These are phyloP conservation scores for Eulithis testata DNA, from an alignment of 2,888 invertebrate species.

Conservation along the genomic window DNA sequence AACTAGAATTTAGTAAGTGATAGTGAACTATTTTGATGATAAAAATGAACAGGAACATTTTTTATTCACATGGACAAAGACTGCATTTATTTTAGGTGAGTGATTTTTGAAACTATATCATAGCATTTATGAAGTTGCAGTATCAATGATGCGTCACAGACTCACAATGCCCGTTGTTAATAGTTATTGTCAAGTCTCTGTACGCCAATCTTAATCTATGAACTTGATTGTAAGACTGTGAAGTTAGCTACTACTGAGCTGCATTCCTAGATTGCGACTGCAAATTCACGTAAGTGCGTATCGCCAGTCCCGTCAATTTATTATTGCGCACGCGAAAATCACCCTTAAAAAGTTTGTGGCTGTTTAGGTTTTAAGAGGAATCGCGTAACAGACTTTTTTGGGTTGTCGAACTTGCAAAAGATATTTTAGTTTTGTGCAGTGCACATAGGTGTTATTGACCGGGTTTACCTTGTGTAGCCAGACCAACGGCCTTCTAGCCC, in stretches of 20 bases:
- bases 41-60: conserved; percentile 49
- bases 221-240: conserved; percentile 76
- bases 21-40: conserved; percentile 61
- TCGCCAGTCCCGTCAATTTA: conserved; percentile 51
- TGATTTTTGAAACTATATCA: conserved; percentile 33
- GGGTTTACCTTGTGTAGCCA: conserved; percentile 48
- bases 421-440: conserved; percentile 60
- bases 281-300: conserved; percentile 64
- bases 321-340: conserved; percentile 50
- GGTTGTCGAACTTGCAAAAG: conserved; percentile 70
- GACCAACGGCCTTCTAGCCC: conserved; percentile 66
- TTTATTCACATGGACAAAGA: conserved; percentile 67
- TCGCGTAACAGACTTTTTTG: conserved; percentile 57
- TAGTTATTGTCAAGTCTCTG: conserved; percentile 56
- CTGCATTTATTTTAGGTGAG: conserved; percentile 69
- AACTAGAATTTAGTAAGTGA: conserved; percentile 63
- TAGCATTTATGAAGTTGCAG: conserved; percentile 1
- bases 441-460: conserved; percentile 59
- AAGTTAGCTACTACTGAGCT: conserved; percentile 64
- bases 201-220: conserved; percentile 82
- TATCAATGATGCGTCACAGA: conserved; percentile 37
- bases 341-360: conserved; percentile 41
- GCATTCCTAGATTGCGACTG: conserved; percentile 74
- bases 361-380: conserved; percentile 48
- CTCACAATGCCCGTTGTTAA: conserved; percentile 38